Base-by-base conservation (phyloP, 1,140 invertebrate genomes). In the Bombus consobrinus region DNA sequence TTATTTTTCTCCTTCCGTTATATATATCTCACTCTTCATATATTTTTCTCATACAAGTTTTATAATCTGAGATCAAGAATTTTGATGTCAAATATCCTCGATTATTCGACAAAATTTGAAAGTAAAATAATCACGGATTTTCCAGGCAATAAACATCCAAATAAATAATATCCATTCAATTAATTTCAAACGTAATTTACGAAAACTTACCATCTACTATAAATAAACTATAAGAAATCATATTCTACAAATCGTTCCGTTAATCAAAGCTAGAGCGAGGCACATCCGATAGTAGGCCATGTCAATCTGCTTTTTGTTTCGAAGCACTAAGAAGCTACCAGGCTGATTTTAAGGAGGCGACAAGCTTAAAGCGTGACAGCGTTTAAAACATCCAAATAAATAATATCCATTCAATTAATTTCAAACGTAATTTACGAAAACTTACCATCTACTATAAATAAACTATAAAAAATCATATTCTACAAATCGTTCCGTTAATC, bases 341-440 rank as follows among this genome's bases (percentile, higher is more conserved):
- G 37, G 1, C 62, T 43, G 81, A 83, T 77, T 47, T 83, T 69
- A 83, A 83, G 81, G 74, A 68, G 47, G 59, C 73, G 57, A 53
- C 71, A 41, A 75, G 76, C 74, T 78, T 76, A 76, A 71, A 80
- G 25, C 77, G 69, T 32, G 69, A 71, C 78, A 47, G 71, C 79
- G 84, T 85, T 85, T 85, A 85, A 68, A 81, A 81, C 47, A 18
- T 59, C 53, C 53, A 57, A 57, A 57, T 57, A 22, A 13, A 43
- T 57, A 57, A 22, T 22, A 5, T 25, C 53, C 3, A 25, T 25
- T 9, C 22, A 25, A 25, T 57, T 22, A 25, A 57, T 57, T 25
- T 57, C 22, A 9, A 57, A 57, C 2, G 22, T 9, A 57, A 25
- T 25, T 25, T 57, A 25, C 22, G 9, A 9, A 57, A 57, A 57